A percentile compares a stretch with the other conserved stretches of the same genome.
Evolutionary conservation across 1,140 invertebrate genomes (phyloP).

Genomic region (Ceratitis capitata): DNA sequence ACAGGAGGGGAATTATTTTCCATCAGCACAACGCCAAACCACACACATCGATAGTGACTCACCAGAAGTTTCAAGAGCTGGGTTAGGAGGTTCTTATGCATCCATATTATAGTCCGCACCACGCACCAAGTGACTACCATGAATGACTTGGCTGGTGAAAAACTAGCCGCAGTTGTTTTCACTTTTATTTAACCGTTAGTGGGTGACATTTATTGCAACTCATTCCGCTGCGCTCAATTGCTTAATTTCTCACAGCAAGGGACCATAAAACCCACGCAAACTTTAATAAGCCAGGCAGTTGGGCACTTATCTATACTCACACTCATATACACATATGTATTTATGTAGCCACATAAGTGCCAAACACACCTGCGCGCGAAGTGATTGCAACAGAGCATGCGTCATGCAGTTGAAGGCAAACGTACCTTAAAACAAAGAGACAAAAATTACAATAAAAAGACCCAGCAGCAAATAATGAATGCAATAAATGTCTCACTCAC

Average conservation of each 20-base stretch:
- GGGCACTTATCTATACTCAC: too few species aligned
- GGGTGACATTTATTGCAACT: background rate
- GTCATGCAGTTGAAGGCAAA: background rate
- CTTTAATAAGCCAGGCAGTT: background rate
- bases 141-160: too few species aligned
- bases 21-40: too few species aligned
- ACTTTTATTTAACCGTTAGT: too few species aligned
- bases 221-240: background rate
- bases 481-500: too few species aligned
- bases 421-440: background rate
- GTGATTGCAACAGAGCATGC: background rate
- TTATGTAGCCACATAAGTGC: background rate
- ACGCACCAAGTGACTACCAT: too few species aligned
- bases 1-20: too few species aligned
- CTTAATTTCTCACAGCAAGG: background rate
- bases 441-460: background rate
- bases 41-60: too few species aligned
- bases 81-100: too few species aligned
- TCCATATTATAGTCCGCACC: too few species aligned
- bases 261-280: background rate
- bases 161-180: too few species aligned
- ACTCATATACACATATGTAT: background rate
- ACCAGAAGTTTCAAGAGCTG: too few species aligned
- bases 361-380: background rate
- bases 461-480: background rate